Conservation (phyloP, 2,797 vertebrate species). For the Pseudomugil gertrudae region DNA sequence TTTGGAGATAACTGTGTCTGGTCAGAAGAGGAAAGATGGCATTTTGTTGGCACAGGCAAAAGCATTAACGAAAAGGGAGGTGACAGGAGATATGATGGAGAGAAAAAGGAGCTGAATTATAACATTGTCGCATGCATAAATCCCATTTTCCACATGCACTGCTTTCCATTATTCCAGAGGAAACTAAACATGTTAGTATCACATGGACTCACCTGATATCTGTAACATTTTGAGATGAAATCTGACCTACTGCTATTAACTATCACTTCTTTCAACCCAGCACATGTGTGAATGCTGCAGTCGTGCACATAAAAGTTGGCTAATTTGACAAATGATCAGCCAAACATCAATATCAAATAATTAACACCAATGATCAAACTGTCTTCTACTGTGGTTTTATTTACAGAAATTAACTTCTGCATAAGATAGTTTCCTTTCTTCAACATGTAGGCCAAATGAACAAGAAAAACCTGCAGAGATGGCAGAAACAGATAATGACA, state of each 20-base stretch:
- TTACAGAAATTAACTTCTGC: no score
- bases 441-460: no score
- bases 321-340: background rate
- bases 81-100: conserved; percentile 3
- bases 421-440: no score
- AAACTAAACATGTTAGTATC: background rate
- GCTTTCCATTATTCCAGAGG: background rate
- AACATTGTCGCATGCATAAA: conserved; percentile 13
- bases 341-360: no score
- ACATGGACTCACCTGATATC: background rate
- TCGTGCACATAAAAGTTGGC: background rate
- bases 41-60: conserved; percentile 34
- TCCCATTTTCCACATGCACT: conserved; percentile 3
- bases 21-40: conserved; percentile 11
- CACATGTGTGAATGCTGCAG: no score
- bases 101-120: background rate
- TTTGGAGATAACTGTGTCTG: conserved; percentile 14
- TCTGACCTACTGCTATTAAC: no score
- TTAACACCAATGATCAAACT: no score
- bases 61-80: conserved; percentile 23
- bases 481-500: no score
- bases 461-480: no score
- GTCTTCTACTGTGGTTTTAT: no score
- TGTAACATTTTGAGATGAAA: background rate
- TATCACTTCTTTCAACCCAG: no score